A percentile compares a stretch with the other conserved stretches of the same genome.
phyloP scores from a whole-genome alignment of 2,888 invertebrate genomes.

The Drosophila acutilabella region DNA sequence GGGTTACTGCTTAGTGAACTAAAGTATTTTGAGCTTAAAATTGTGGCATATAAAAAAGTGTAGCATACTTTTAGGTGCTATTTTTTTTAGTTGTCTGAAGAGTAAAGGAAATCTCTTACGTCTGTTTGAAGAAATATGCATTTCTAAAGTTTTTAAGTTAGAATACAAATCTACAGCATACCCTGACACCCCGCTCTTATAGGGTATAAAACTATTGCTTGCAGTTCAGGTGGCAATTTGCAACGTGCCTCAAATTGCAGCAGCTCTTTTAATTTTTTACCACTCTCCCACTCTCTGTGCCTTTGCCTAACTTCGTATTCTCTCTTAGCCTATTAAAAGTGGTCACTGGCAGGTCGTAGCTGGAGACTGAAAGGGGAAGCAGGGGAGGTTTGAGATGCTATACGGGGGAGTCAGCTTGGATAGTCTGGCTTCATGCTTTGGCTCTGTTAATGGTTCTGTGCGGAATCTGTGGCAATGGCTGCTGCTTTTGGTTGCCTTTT shows the following conservation, averaged over 20 bases:
- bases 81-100: background rate
- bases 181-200: background rate
- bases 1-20: background rate
- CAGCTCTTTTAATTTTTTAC: background rate
- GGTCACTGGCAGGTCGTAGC: background rate
- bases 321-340: constrained; percentile 36
- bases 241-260: constrained; percentile 27
- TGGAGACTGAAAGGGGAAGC: no score
- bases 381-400: background rate
- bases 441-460: constrained; percentile 48
- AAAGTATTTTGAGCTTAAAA: background rate
- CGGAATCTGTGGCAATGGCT: constrained; percentile 37
- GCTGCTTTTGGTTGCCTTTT: constrained; percentile 37
- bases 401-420: background rate
- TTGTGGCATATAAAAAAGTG: background rate
- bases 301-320: constrained; percentile 5
- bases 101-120: no score
- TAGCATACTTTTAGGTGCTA: background rate
- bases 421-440: constrained; percentile 6
- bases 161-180: background rate
- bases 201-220: constrained; percentile 16
- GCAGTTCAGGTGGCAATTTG: constrained; percentile 19
- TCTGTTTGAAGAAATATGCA: no score
- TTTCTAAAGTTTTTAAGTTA: no score
- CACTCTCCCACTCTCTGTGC: background rate